Base-by-base conservation (phyloP, 1,140 invertebrate species). In the Schmidtea mediterranea region DNA sequence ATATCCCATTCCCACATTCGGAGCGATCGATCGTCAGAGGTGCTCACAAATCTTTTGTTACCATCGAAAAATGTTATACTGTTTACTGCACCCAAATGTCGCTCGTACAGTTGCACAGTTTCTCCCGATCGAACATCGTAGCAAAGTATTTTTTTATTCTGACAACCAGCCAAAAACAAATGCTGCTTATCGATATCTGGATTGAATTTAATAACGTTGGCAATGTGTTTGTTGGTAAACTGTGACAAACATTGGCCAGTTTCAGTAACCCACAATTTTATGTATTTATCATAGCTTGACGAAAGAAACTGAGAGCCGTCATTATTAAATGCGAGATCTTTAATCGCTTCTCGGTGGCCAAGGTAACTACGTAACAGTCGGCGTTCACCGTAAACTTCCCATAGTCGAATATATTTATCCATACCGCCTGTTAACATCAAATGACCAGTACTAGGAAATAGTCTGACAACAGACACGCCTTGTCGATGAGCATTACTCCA, bases 241-340 rank as follows among this genome's bases (percentile, higher is more conserved):
- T 82, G 71, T n/a, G 75, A 76, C 23, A 87, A 71, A 57, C 83
- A 87, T 55, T 78, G 74, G 10, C 70, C 70, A 51, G 82, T 92
- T 70, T 98, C 92, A 0, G 90, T 95, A 63, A 98, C 90, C 90
- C 92, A 98, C 36, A 98, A 66, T 69, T 97, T 97, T 46, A 94
- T 82, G 62, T 82, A 84, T 13, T 72, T 55, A 55, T 74, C 73
- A 57, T 72, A 74, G 62, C 78, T 83, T 51, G 86, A 83, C 16
- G 84, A 90, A 13, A 97, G 65, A 63, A 98, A 97, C 58, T 80
- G 74, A 32, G 76, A 77, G 1, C 92, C 92, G 50, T 72, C 71
- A 61, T 92, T 92, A 60, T 94, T 92, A 66, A 97, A 98, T 59
- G 78, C 79, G 52, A 92, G 75, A 65, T 98, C 92, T 50, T 87